Base-by-base conservation (phyloP, 2,113 vertebrate species). In the Nycticryphes semicollaris region DNA sequence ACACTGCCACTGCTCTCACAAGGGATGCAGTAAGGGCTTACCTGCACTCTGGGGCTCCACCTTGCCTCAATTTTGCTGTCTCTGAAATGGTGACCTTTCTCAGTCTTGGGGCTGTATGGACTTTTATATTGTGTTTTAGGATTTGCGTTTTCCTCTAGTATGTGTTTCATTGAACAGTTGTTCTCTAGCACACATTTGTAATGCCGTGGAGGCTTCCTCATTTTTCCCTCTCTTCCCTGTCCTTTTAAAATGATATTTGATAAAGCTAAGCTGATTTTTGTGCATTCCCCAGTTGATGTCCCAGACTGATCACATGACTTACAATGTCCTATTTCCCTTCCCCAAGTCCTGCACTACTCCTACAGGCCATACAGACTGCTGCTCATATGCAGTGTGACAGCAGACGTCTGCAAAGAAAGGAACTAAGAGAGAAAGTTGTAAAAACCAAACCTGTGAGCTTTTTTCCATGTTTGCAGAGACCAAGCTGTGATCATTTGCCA, bases 201-300 rank as follows among this genome's bases (percentile, higher is more conserved):
- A 78, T 48, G 66, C 62, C 64, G 75, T 48, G n/a, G 64, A 92
- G 81, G 80, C 82, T 73, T 95, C 82, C 75, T 91, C 73, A 47
- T 56, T 39, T 33, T 92, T 28, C 41, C 35, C 51, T 87, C 69
- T 89, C 27, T n/a, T 84, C 50, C 47, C 15, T 83, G 33, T 85
- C 69, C 84, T 96, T 94, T 81, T 78, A 70, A 86, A 89, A 51
- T 70, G 70, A 86, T 70, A 84, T 74, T 60, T 81, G n/a, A 74
- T 70, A 82, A 91, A 89, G 87, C 60, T 27, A 89, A 93, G 60
- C n/a, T 60, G 41, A 31, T 69, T 16, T 37, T 69, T 83, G 12
- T 73, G 64, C 27, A 12, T 80, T 88, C 5, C 47, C 37, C 41
- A 30, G 41, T 13, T 64, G 68, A 84, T 72, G 23, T 87, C 27